A percentile compares a stretch with the other conserved stretches of the same genome.
These are phyloP conservation scores for Endotricha flammealis DNA, from an alignment of 2,888 invertebrate species.

Conservation along the genomic window DNA sequence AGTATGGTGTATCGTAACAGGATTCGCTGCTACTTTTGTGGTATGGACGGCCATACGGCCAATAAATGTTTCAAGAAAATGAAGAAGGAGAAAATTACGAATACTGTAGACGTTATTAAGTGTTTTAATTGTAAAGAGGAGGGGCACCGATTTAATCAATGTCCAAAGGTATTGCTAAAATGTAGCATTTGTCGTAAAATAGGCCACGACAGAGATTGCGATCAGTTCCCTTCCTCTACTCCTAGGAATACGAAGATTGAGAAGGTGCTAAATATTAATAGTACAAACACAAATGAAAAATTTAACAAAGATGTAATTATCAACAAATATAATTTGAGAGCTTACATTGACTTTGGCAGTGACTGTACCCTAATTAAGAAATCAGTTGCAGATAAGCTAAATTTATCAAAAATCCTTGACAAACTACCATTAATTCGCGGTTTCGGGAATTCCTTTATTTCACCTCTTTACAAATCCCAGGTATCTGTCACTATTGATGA, in stretches of 20 bases:
- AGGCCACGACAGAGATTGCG: background rate
- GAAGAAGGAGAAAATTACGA: background rate
- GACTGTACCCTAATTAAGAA: constrained; percentile 15
- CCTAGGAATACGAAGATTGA: background rate
- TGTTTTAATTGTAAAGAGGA: constrained; percentile 13
- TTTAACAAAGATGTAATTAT: constrained; percentile 12
- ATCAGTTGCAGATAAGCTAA: constrained; percentile 11
- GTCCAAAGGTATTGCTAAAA: constrained; percentile 11
- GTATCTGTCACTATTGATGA: constrained; percentile 15
- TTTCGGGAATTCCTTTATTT: constrained; percentile 16
- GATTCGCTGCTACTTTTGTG: background rate
- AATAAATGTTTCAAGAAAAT: background rate
- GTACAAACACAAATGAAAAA: constrained; percentile 13
- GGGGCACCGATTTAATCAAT: constrained; percentile 11
- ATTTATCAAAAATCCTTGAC: constrained; percentile 5
- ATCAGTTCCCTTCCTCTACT: background rate
- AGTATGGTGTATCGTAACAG: background rate
- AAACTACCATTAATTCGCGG: constrained; percentile 16
- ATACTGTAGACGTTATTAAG: background rate
- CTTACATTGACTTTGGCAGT: constrained; percentile 19
- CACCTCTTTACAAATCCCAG: constrained; percentile 13
- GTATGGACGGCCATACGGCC: constrained; percentile 1
- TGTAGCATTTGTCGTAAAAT: constrained; percentile 4
- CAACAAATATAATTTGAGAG: constrained; percentile 6
- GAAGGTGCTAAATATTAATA: background rate